These are phyloP conservation scores for Globodera ellingtonae DNA, from an alignment of 1,140 invertebrate genomes.

Conservation along the genomic window DNA sequence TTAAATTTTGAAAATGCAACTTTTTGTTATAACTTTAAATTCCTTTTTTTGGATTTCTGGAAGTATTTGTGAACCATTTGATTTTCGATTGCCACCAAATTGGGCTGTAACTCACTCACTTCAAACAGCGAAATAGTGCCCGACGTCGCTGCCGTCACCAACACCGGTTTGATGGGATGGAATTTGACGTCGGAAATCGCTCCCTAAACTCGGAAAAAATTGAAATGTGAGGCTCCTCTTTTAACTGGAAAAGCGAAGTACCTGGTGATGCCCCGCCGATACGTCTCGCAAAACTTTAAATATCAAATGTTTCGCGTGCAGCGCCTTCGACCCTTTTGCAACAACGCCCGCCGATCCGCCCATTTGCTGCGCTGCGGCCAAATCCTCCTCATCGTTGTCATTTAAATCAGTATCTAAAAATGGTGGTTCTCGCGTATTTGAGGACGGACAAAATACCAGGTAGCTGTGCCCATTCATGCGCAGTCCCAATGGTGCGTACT, in stretches of 20 bases:
- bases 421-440: constrained; percentile 6
- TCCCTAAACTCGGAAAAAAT: constrained; percentile 31
- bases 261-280: constrained; percentile 41
- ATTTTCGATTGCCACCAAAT: not conserved
- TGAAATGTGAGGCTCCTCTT: not conserved
- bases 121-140: constrained; percentile 41
- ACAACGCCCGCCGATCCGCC: constrained; percentile 32
- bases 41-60: too few relatives aligned
- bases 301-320: constrained; percentile 38
- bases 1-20: too few relatives aligned
- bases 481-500: not conserved
- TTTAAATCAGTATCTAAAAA: not conserved
- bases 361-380: constrained; percentile 34
- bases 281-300: constrained; percentile 29
- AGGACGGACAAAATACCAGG: not conserved
- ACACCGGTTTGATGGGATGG: constrained; percentile 47
- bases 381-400: constrained; percentile 43
- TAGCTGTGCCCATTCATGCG: not conserved
- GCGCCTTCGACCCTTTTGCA: constrained; percentile 13
- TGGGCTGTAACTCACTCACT: constrained; percentile 19
- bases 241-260: constrained; percentile 9
- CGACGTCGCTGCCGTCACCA: constrained; percentile 31
- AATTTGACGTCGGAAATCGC: constrained; percentile 36
- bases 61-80: too few relatives aligned
- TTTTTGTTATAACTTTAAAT: too few relatives aligned